Evolutionary conservation across 2,113 vertebrate species (phyloP), one percentile per base, ranked within the genome.

Genomic region (Genyomyrus donnyi): DNA sequence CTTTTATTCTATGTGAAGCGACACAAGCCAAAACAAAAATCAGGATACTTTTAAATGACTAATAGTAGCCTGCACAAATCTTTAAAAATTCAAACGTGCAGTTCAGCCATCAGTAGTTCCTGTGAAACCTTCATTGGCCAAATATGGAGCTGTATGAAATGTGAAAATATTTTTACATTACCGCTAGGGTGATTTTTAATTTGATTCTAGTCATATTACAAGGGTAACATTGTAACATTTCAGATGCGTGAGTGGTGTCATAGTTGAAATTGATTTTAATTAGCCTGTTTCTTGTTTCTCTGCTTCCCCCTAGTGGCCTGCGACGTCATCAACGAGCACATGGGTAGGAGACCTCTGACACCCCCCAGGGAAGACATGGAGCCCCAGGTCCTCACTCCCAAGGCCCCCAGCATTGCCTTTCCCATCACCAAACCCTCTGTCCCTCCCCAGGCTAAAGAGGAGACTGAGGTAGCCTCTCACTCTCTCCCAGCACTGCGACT

Each of bases 371-470:
- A 92, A 91, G 93, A 95, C 52, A 89, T 89, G 85, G 95, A 95
- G 24, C 92, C 93, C 4, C 88, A 95, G 88, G 93, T 97, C 88
- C 95, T 96, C 13, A 98, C 97, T 0, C 98, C 97, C 0, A 91
- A 97, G 89, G 97, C 97, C 52, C 97, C 97, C 52, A 97, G 96
- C 91, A 96, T 97, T 88, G 97, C 97, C 86, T 97, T 98, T 88
- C 97, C 97, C 0, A 93, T 97, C 17, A 94, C 97, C 85, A 98
- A 97, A n/a, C 96, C 98, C 1, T 93, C 95, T 9, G 96, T 97
- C 24, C 96, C 96, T 85, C 96, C 96, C 1, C 95, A 97, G 48
- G 97, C 97, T 24, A 92, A 90, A 91, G 95, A 94, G 90, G 92
- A 96, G 95, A 96, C 97, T 58, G 91, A 93, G 94, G 95, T 95